A percentile compares a stretch with the other conserved stretches of the same genome.
These are phyloP conservation scores for Anabas testudineus DNA, from an alignment of 2,797 vertebrate genomes.

Conservation along the genomic window DNA sequence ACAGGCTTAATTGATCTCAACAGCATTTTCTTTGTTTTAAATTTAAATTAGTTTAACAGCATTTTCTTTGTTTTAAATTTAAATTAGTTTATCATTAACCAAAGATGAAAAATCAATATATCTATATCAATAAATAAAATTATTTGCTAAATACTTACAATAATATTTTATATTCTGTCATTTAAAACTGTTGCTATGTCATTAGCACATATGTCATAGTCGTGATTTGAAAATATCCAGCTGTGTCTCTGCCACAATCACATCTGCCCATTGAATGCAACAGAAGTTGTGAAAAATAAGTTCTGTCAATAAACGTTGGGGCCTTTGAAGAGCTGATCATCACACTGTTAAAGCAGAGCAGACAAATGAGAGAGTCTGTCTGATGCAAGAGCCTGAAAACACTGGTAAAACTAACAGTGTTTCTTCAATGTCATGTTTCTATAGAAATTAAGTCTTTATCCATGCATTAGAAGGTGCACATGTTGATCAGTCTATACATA, in stretches of 20 bases:
- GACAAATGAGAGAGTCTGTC: conserved; percentile 70
- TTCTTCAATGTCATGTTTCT: conserved; percentile 59
- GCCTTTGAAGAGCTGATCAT: conserved; percentile 73
- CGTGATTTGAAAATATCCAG: conserved; percentile 34
- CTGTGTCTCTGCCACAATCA: conserved; percentile 36
- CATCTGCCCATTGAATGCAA: conserved; percentile 52
- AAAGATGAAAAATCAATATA: too few relatives aligned
- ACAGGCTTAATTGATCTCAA: too few relatives aligned
- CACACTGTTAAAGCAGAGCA: conserved; percentile 60
- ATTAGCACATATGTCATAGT: conserved; percentile 7
- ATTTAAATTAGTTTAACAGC: too few relatives aligned
- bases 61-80: too few relatives aligned
- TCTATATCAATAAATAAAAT: too few relatives aligned
- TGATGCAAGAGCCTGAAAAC: conserved; percentile 80
- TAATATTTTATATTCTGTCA: background rate
- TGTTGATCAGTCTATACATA: conserved; percentile 16
- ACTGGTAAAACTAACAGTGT: conserved; percentile 40
- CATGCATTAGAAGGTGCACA: conserved; percentile 20
- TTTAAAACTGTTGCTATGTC: too few relatives aligned
- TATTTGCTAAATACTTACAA: too few relatives aligned
- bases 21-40: too few relatives aligned
- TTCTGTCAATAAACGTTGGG: conserved; percentile 65
- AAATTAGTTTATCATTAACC: too few relatives aligned
- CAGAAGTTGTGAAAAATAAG: conserved; percentile 50
- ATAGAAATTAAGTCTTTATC: conserved; percentile 51